These are phyloP conservation scores for Chelidonichthys spinosus DNA, from an alignment of 2,797 vertebrate species.

Conservation along the genomic window DNA sequence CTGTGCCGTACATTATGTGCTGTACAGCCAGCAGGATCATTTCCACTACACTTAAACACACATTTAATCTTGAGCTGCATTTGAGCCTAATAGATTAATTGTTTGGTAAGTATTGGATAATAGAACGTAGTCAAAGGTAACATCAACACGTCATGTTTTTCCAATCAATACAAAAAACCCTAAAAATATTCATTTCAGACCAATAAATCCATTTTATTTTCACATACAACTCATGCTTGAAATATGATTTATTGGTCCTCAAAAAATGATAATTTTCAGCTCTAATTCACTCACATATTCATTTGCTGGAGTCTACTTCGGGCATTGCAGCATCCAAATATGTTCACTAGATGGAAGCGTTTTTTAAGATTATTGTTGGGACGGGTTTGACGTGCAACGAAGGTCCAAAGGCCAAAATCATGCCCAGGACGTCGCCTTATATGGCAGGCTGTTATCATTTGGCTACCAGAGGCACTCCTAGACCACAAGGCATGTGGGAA, in stretches of 20 bases:
- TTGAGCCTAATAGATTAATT: background rate
- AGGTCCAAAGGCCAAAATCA: background rate
- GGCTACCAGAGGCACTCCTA: background rate
- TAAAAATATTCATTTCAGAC: background rate
- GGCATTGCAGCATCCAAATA: slow-evolving; percentile 24
- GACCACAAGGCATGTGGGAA: slow-evolving; percentile 68
- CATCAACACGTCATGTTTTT: background rate
- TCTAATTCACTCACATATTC: background rate
- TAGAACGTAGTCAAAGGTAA: background rate
- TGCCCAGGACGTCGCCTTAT: background rate
- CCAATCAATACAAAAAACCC: background rate
- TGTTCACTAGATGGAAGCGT: slow-evolving; percentile 39
- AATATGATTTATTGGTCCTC: background rate
- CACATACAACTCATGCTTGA: background rate
- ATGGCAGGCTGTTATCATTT: background rate
- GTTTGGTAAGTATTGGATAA: background rate
- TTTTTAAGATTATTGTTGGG: background rate
- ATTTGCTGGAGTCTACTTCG: background rate
- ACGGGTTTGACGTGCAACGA: background rate
- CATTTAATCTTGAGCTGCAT: background rate
- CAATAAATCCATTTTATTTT: background rate
- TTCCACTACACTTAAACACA: slow-evolving; percentile 3
- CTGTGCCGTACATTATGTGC: slow-evolving; percentile 12
- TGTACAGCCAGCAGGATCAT: background rate
- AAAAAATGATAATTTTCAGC: background rate